phyloP scores from a whole-genome alignment of 2,113 vertebrate genomes.

The Hyla sarda region DNA sequence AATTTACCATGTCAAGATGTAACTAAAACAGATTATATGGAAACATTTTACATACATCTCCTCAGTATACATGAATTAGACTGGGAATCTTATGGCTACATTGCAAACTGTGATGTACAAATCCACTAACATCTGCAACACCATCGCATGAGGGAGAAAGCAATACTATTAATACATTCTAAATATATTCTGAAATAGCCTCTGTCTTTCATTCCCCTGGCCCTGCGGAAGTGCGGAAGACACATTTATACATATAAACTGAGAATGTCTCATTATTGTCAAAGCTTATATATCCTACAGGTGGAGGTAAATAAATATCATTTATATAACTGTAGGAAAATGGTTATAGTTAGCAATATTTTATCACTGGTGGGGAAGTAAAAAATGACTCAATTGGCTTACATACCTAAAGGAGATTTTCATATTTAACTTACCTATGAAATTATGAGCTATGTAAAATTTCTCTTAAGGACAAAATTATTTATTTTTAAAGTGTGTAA shows the following conservation, averaged over 20 bases:
- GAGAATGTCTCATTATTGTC: not conserved
- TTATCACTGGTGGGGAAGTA: not conserved
- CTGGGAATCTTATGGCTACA: not conserved
- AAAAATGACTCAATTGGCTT: not conserved
- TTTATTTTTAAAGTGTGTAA: not conserved
- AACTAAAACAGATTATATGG: too few species aligned
- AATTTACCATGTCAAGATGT: too few species aligned
- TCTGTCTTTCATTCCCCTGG: not conserved
- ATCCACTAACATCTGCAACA: not conserved
- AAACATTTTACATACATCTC: not conserved
- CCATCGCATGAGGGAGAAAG: not conserved
- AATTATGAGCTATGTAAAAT: not conserved
- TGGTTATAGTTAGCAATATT: not conserved
- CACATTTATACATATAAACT: conserved; percentile 14
- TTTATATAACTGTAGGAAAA: conserved; percentile 3
- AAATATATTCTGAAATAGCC: conserved; percentile 11
- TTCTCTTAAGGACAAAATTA: not conserved
- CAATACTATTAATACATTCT: not conserved
- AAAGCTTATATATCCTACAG: not conserved
- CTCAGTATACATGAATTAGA: not conserved
- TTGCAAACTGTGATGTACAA: too few species aligned
- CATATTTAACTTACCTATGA: not conserved
- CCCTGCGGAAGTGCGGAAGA: conserved; percentile 8
- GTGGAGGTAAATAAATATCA: conserved; percentile 17
- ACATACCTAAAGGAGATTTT: not conserved